Evolutionary conservation across 1,140 invertebrate genomes (phyloP).

Genomic region (Drosophila kohkoa): DNA sequence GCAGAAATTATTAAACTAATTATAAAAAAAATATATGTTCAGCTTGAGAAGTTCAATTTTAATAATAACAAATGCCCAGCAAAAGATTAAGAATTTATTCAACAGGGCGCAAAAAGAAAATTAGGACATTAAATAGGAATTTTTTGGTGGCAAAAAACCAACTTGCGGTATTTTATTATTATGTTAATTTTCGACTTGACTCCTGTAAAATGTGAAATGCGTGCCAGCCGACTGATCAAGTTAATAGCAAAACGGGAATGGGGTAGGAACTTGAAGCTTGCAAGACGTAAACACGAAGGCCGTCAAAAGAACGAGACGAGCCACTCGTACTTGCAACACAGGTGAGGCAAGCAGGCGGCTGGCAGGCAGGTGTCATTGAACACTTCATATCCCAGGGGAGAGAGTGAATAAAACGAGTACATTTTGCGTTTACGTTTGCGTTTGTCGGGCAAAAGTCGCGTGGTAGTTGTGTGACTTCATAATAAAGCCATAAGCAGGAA

Average conservation of each 20-base stretch:
- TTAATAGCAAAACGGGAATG: conserved; percentile 44
- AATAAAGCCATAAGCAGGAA: conserved; percentile 23
- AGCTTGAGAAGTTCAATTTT: neutral
- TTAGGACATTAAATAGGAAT: conserved; percentile 75
- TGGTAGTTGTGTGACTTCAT: neutral
- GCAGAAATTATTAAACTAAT: neutral
- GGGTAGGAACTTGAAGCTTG: conserved; percentile 21
- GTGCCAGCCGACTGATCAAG: conserved; percentile 70
- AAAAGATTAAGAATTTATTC: neutral
- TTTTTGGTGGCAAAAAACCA: conserved; percentile 50
- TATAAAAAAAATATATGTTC: neutral
- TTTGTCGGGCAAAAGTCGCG: conserved; percentile 9
- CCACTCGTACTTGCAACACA: neutral
- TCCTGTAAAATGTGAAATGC: conserved; percentile 57
- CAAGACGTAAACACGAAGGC: conserved; percentile 48
- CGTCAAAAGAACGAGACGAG: neutral
- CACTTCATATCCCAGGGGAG: conserved; percentile 2
- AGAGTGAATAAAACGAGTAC: conserved; percentile 7
- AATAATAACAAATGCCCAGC: neutral
- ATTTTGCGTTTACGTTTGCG: neutral
- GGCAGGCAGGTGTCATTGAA: conserved; percentile 20
- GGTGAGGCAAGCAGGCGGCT: conserved; percentile 6
- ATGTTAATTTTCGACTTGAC: conserved; percentile 28
- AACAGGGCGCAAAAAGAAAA: conserved; percentile 25
- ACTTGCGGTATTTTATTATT: conserved; percentile 68